Evolutionary conservation across 2,888 invertebrate genomes (phyloP), one percentile per base, ranked within the genome.

Genomic region (Apamea monoglypha): DNA sequence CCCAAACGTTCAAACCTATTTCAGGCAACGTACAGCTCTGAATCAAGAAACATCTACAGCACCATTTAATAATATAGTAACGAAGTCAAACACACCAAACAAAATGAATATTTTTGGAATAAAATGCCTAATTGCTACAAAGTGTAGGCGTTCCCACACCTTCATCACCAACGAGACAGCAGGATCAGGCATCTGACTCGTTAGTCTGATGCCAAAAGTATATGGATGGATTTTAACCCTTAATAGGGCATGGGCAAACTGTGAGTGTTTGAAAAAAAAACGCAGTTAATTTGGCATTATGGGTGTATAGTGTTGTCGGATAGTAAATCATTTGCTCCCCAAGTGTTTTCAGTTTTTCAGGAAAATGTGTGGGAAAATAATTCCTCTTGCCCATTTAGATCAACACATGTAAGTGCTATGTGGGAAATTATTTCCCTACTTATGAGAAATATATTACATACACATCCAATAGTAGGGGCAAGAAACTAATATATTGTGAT

Each of bases 401-500:
- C 47, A 75, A 10, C 75, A 75, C 68, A 68, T 75, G 5, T 69
- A 61, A 61, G 74, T 75, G 56, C 10, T 69, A 61, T 47, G 44
- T 76, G 59, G 68, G 67, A 76, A 61, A 76, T 69, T 69, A 68
- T 75, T 75, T 75, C 29, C 67, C 67, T 44, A 67, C 74, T 29
- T 59, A 68, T 68, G 74, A 0, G 61, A 76, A 69, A 69, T 69
- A 76, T 76, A 76, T 76, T 76, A 16, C 75, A 69, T 61, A 76
- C 59, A 76, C 75, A 75, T 68, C 68, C 32, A 59, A 8, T 59
- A 75, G 75, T 76, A 67, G 67, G 67, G 74, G 74, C 74, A 75
- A 75, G 67, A 74, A 74, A 66, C 10, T 66, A 64, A 66, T 10
- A 53, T 53, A 53, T n/a, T 66, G 50, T 53, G 40, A 66, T 66